Evolutionary conservation across 2,888 invertebrate species (phyloP).

Genomic region (Tryphoninae sp.): DNA sequence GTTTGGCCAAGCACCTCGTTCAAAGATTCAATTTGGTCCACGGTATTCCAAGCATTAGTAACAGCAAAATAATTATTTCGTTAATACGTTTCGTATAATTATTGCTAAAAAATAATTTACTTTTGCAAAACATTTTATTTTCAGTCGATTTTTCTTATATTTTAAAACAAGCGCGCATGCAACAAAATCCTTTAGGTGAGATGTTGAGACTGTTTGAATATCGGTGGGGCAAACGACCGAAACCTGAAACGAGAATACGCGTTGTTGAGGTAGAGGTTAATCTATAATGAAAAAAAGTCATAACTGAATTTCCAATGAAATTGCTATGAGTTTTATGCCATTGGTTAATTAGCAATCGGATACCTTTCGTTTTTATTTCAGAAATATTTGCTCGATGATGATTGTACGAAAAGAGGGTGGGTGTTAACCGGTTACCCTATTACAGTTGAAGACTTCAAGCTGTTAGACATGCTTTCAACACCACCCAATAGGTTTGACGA

Average conservation of each 20-base stretch:
- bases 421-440: slow-evolving; percentile 85
- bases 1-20: slow-evolving; percentile 83
- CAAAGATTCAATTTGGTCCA: slow-evolving; percentile 84
- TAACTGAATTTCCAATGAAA: slow-evolving; percentile 73
- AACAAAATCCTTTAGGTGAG: slow-evolving; percentile 72
- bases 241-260: slow-evolving; percentile 69
- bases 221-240: slow-evolving; percentile 64
- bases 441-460: slow-evolving; percentile 84
- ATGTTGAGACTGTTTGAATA: slow-evolving; percentile 66
- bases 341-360: background rate
- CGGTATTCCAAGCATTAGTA: slow-evolving; percentile 72
- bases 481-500: slow-evolving; percentile 85
- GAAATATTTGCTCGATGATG: slow-evolving; percentile 81
- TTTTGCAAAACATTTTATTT: background rate
- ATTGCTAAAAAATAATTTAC: background rate
- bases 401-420: slow-evolving; percentile 85
- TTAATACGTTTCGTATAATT: background rate
- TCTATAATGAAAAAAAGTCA: slow-evolving; percentile 35
- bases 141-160: slow-evolving; percentile 84
- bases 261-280: slow-evolving; percentile 70
- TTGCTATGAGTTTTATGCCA: background rate
- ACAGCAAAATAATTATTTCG: background rate
- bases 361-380: slow-evolving; percentile 74
- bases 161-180: slow-evolving; percentile 82
- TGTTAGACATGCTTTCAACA: slow-evolving; percentile 83